Percentiles rank a stretch among this genome's conserved stretches.
Evolutionary conservation across 2,113 vertebrate genomes (phyloP).

Genomic region (Ovis canadensis): DNA sequence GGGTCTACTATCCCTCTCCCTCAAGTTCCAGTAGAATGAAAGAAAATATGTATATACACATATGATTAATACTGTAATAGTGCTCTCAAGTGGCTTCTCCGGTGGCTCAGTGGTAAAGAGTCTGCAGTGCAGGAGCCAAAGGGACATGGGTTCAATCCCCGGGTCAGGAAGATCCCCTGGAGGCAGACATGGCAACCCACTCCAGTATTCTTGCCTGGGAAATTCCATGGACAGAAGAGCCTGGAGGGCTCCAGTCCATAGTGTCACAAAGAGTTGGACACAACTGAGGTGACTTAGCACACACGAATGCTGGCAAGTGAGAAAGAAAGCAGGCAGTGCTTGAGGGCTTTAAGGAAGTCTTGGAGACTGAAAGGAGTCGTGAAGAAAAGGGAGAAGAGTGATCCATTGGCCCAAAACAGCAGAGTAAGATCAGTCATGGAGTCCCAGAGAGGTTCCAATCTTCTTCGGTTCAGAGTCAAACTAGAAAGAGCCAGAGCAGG

Average conservation of each 20-base stretch:
- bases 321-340: not conserved
- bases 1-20: not conserved
- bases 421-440: not conserved
- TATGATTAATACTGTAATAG: not conserved
- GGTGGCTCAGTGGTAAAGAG: not conserved
- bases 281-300: not conserved
- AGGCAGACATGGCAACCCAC: not conserved
- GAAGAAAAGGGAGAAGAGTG: not conserved
- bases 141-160: not conserved
- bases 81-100: not conserved
- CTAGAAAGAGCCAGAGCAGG: not conserved
- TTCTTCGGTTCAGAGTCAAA: not conserved
- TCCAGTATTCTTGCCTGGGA: not conserved
- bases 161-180: not conserved
- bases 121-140: not conserved
- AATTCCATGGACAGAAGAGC: not conserved
- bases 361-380: not conserved
- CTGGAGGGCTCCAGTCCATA: not conserved
- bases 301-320: not conserved
- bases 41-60: not conserved
- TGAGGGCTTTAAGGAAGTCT: not conserved
- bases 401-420: not conserved
- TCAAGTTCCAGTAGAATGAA: not conserved
- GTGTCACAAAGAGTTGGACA: not conserved
- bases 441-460: not conserved